A percentile compares a stretch with the other conserved stretches of the same genome.
These are phyloP conservation scores for Anthopleura sola DNA, from an alignment of 64 coral and sea anemone genomes.

Conservation along the genomic window DNA sequence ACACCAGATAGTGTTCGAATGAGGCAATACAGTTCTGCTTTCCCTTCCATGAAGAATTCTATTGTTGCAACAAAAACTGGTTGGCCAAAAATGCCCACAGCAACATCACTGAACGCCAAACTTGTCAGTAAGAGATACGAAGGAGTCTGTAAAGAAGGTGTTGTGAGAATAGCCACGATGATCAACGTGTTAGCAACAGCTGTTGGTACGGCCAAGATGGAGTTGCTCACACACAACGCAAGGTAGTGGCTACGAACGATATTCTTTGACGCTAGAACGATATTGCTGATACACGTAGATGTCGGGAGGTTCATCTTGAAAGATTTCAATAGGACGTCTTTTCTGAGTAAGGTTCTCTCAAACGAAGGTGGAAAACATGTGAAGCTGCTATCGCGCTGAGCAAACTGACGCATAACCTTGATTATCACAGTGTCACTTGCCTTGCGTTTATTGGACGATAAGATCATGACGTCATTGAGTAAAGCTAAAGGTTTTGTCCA, in stretches of 20 bases:
- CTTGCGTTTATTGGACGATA: no score
- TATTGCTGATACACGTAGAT: not conserved
- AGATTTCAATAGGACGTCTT: not conserved
- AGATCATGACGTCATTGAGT: no score
- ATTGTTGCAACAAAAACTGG: slow-evolving; percentile 1
- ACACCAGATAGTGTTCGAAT: not conserved
- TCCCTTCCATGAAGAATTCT: not conserved
- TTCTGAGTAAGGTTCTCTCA: no score
- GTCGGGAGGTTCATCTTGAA: not conserved
- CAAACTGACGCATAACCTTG: no score
- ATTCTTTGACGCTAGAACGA: not conserved
- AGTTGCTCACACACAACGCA: not conserved
- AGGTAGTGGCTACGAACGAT: not conserved
- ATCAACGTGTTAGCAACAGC: not conserved
- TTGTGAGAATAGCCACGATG: not conserved
- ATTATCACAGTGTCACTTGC: no score
- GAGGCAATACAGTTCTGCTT: not conserved
- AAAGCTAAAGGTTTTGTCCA: no score
- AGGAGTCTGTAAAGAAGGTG: not conserved
- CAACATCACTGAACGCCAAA: not conserved
- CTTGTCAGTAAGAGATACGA: slow-evolving; percentile 12
- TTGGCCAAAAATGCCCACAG: not conserved
- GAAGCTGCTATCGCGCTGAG: no score
- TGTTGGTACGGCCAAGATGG: not conserved
- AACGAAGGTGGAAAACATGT: no score